Evolutionary conservation across 2,113 vertebrate genomes (phyloP).

Genomic region (Xiphorhynchus elegans): DNA sequence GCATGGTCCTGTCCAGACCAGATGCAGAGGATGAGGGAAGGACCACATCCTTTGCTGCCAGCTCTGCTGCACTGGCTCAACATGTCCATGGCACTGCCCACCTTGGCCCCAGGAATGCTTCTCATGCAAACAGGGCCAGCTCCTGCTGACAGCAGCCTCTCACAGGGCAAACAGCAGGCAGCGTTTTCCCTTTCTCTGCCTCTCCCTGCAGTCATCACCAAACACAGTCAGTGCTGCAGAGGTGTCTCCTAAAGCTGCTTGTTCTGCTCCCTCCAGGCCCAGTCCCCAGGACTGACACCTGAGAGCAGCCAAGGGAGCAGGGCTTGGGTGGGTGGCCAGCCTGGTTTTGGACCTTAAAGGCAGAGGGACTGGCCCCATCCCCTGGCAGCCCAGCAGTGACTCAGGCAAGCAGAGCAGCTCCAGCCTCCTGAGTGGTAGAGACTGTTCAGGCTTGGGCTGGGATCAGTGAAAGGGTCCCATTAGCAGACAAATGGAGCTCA

Average conservation of each 20-base stretch:
- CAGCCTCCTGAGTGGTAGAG: neutral
- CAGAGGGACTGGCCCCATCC: neutral
- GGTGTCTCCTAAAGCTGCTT: neutral
- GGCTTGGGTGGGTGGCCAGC: accelerated
- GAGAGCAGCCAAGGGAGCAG: accelerated
- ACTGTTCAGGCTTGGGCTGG: neutral
- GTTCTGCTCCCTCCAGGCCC: neutral
- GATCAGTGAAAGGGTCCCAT: neutral
- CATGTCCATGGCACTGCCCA: neutral
- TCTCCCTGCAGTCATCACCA: accelerated
- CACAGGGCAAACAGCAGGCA: neutral
- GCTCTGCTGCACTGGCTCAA: accelerated
- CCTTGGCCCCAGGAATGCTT: accelerated
- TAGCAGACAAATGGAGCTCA: neutral
- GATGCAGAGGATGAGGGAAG: accelerated
- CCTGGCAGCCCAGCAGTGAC: neutral
- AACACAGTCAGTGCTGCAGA: neutral
- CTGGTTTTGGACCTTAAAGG: neutral
- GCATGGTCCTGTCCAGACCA: neutral
- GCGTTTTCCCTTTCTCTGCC: neutral
- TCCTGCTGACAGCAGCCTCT: neutral
- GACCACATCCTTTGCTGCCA: neutral
- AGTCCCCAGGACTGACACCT: neutral
- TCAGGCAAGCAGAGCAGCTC: neutral
- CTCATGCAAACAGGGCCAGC: accelerated